A percentile compares a stretch with the other conserved stretches of the same genome.
phyloP scores from a whole-genome alignment of 2,113 vertebrate species.

The Orycteropus afer region DNA sequence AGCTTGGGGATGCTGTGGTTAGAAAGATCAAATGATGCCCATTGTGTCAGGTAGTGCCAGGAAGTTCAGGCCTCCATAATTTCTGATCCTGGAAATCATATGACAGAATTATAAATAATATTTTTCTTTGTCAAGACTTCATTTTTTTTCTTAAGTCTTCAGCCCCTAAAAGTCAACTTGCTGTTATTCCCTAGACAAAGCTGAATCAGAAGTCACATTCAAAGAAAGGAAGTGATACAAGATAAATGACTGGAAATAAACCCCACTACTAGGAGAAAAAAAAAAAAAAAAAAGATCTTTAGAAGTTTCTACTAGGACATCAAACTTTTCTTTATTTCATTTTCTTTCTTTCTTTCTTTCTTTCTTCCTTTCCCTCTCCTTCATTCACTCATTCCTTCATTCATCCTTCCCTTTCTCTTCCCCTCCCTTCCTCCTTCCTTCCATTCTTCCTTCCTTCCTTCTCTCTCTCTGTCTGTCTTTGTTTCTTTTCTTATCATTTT shows the following conservation, averaged over 20 bases:
- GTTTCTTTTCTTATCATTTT: not conserved
- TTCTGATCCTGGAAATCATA: constrained; percentile 66
- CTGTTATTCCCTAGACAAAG: constrained; percentile 78
- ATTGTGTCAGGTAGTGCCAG: constrained; percentile 55
- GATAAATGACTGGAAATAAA: constrained; percentile 79
- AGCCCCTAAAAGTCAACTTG: constrained; percentile 69
- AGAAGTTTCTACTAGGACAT: constrained; percentile 69
- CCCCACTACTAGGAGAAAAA: constrained; percentile 57
- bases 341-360: not conserved
- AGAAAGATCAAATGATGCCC: constrained; percentile 72
- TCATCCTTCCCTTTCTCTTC: not conserved
- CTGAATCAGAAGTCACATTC: constrained; percentile 73
- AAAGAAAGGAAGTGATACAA: constrained; percentile 78
- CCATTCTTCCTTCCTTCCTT: not conserved
- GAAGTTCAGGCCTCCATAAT: constrained; percentile 53
- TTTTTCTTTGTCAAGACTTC: constrained; percentile 74
- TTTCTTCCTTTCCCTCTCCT: not conserved
- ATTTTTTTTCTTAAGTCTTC: constrained; percentile 51
- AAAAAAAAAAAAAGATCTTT: constrained; percentile 69
- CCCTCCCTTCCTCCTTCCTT: not conserved
- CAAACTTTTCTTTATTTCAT: not conserved
- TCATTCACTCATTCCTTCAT: too few species aligned
- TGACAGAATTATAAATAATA: constrained; percentile 68
- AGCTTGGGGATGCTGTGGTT: constrained; percentile 63
- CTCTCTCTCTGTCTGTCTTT: not conserved